Evolutionary conservation across 2,113 vertebrate genomes (phyloP).

Genomic region (Barbus barbus): DNA sequence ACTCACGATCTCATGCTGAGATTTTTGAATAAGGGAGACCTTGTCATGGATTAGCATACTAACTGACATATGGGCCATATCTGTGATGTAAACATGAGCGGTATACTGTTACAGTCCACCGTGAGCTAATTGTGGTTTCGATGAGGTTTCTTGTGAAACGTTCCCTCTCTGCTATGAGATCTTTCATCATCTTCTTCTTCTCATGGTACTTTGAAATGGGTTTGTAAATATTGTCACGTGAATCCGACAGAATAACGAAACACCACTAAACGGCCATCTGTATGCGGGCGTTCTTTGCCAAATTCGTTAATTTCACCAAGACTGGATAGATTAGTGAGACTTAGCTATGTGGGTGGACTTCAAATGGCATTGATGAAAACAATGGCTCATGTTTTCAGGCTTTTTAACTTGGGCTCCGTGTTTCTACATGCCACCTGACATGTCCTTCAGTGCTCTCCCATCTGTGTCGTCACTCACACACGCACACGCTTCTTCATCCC

Average conservation of each 20-base stretch:
- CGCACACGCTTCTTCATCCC: conserved; percentile 23
- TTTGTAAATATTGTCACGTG: neutral
- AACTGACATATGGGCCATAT: conserved; percentile 33
- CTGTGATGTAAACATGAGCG: conserved; percentile 5
- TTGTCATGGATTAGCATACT: conserved; percentile 42
- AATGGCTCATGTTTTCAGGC: conserved; percentile 9
- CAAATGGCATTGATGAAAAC: conserved; percentile 13
- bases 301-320: conserved; percentile 23
- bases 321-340: conserved; percentile 3
- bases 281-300: neutral
- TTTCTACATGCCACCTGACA: conserved; percentile 13
- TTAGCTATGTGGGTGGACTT: conserved; percentile 20
- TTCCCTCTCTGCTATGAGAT: too few relatives aligned
- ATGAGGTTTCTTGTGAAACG: neutral
- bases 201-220: neutral
- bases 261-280: conserved; percentile 35
- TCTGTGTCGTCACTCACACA: conserved; percentile 32
- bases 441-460: conserved; percentile 28
- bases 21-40: conserved; percentile 42
- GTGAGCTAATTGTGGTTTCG: neutral
- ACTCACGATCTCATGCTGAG: conserved; percentile 26
- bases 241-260: neutral
- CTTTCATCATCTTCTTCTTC: too few relatives aligned
- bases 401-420: neutral
- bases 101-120: neutral